Conservation (phyloP, 2,113 vertebrate genomes). For the Centropristis striata region DNA sequence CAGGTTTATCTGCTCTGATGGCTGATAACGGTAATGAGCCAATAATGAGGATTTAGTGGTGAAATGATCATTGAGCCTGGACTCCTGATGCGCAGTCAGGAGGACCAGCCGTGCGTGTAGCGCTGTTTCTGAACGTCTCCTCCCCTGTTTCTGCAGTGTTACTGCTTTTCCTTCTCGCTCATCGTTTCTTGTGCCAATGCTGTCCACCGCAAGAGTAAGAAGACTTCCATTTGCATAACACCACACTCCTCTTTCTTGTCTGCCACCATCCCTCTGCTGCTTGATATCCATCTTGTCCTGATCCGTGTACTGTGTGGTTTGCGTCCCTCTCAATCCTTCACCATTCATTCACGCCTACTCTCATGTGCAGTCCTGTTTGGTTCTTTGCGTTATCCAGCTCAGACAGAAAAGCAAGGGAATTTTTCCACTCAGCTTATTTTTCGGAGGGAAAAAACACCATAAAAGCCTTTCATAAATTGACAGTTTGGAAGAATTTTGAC, state of each 20-base stretch:
- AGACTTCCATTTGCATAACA: slow-evolving; percentile 65
- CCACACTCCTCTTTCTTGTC: slow-evolving; percentile 52
- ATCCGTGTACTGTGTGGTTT: slow-evolving; percentile 58
- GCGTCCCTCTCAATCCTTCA: slow-evolving; percentile 66
- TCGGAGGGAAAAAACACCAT: slow-evolving; percentile 11
- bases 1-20: slow-evolving; percentile 15
- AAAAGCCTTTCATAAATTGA: slow-evolving; percentile 13
- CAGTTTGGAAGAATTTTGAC: slow-evolving; percentile 45
- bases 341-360: slow-evolving; percentile 79
- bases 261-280: slow-evolving; percentile 63
- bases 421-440: slow-evolving; percentile 34
- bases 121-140: slow-evolving; percentile 75
- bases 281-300: slow-evolving; percentile 74
- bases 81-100: slow-evolving; percentile 79
- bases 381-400: slow-evolving; percentile 62
- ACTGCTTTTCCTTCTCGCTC: slow-evolving; percentile 68
- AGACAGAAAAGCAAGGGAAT: slow-evolving; percentile 33
- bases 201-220: slow-evolving; percentile 77
- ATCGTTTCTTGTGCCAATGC: slow-evolving; percentile 70
- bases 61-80: slow-evolving; percentile 59
- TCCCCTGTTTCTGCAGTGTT: slow-evolving; percentile 84
- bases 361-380: slow-evolving; percentile 68
- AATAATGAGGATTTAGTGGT: slow-evolving; percentile 44
- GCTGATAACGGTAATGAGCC: slow-evolving; percentile 14
- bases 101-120: slow-evolving; percentile 73